These are phyloP conservation scores for Achlya flavicornis DNA, from an alignment of 2,888 invertebrate species.

Conservation along the genomic window DNA sequence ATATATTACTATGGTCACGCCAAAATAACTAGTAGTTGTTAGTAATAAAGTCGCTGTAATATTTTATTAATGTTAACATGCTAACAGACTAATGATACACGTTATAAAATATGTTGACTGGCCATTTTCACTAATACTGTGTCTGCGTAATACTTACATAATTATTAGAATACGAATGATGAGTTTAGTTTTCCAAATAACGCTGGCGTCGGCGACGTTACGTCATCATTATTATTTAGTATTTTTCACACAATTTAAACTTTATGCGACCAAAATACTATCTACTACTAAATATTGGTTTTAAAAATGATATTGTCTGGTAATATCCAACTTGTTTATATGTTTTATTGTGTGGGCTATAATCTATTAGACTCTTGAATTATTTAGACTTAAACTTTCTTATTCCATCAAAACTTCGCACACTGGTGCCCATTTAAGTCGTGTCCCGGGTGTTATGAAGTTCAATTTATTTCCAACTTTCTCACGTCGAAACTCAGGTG, in stretches of 20 bases:
- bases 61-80: slow-evolving; percentile 19
- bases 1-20: slow-evolving; percentile 43
- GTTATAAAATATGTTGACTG: slow-evolving; percentile 8
- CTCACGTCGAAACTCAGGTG: slow-evolving; percentile 21
- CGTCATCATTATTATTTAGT: too few species aligned
- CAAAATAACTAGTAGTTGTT: slow-evolving; percentile 29
- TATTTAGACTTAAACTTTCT: slow-evolving; percentile 37
- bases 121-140: background rate
- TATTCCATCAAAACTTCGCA: slow-evolving; percentile 48
- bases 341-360: background rate
- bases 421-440: slow-evolving; percentile 40
- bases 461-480: slow-evolving; percentile 37
- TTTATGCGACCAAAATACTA: too few species aligned
- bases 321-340: too few species aligned
- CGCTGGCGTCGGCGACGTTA: too few species aligned
- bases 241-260: too few species aligned
- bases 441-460: slow-evolving; percentile 28
- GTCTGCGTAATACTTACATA: background rate
- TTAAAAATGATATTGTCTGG: background rate
- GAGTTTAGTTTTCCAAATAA: too few species aligned
- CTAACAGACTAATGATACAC: slow-evolving; percentile 12
- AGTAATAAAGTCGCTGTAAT: slow-evolving; percentile 32
- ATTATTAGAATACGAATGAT: background rate
- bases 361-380: slow-evolving; percentile 25
- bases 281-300: too few species aligned